These are phyloP conservation scores for Daphoenositta chrysoptera DNA, from an alignment of 2,113 vertebrate species.

Conservation along the genomic window DNA sequence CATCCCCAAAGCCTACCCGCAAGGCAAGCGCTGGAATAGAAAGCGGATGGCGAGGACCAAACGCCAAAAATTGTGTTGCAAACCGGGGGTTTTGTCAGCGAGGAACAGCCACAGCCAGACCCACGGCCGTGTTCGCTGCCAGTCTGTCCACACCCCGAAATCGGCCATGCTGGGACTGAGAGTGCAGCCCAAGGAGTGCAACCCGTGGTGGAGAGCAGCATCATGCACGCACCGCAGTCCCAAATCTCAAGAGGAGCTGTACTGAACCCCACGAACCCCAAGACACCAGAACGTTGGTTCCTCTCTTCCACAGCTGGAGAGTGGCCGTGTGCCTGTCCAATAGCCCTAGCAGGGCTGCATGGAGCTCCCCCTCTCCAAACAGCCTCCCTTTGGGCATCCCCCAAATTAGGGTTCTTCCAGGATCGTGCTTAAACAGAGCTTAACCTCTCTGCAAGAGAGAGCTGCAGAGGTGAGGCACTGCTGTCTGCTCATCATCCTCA, in stretches of 20 bases:
- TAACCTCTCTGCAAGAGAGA: background rate
- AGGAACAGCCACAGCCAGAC: background rate
- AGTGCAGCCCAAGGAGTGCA: background rate
- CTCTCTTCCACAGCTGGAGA: background rate
- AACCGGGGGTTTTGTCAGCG: background rate
- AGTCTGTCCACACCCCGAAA: rapidly evolving
- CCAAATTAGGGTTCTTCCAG: background rate
- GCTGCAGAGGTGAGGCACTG: background rate
- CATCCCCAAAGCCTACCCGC: background rate
- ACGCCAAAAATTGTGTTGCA: background rate
- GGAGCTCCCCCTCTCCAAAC: background rate
- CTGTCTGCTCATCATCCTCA: background rate
- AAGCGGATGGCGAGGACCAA: background rate
- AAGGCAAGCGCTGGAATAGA: background rate
- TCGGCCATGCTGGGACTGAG: rapidly evolving
- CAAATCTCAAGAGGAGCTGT: background rate
- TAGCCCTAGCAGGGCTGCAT: rapidly evolving
- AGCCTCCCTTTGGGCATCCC: background rate
- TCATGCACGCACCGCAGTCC: rapidly evolving
- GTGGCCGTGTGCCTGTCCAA: rapidly evolving
- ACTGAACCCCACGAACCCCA: rapidly evolving
- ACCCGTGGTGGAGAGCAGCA: rapidly evolving
- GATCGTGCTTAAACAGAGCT: background rate
- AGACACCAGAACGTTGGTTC: rapidly evolving
- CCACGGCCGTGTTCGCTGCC: rapidly evolving